phyloP scores from a whole-genome alignment of 2,797 vertebrate genomes.

The Limnodromus scolopaceus region DNA sequence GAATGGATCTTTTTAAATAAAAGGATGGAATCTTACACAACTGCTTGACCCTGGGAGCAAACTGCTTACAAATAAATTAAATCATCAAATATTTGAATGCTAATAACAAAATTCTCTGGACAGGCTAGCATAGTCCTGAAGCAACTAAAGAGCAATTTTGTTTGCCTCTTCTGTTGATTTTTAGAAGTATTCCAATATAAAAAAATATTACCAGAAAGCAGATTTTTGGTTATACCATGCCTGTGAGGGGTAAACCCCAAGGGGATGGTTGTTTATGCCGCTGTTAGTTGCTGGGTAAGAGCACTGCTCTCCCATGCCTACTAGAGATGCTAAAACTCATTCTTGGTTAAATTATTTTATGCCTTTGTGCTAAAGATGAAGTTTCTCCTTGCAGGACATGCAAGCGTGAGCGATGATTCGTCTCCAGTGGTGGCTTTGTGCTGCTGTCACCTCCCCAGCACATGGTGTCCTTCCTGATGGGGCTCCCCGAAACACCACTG shows the following conservation, averaged over 20 bases:
- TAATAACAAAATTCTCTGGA: not conserved
- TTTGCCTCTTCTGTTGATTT: not conserved
- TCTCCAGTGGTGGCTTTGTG: not conserved
- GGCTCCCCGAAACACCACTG: not conserved
- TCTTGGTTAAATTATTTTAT: not conserved
- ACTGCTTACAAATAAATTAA: not conserved
- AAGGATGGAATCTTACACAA: not conserved
- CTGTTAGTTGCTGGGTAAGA: not conserved
- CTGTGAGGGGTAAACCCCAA: not conserved
- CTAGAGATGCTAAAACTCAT: not conserved
- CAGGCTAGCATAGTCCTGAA: not conserved
- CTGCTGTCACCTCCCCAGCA: not conserved
- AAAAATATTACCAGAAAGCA: not conserved
- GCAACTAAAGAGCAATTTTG: not conserved
- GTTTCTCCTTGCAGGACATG: not conserved
- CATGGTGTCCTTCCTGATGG: rapidly evolving
- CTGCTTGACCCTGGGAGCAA: not conserved
- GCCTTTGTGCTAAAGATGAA: not conserved
- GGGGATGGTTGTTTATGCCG: not conserved
- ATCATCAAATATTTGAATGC: not conserved
- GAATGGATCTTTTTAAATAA: not conserved
- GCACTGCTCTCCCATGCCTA: not conserved
- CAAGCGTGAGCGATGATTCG: not conserved
- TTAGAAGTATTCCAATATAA: not conserved
- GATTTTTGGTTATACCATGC: not conserved